phyloP scores from a whole-genome alignment of 2,888 invertebrate genomes.

The Cinara cedri region DNA sequence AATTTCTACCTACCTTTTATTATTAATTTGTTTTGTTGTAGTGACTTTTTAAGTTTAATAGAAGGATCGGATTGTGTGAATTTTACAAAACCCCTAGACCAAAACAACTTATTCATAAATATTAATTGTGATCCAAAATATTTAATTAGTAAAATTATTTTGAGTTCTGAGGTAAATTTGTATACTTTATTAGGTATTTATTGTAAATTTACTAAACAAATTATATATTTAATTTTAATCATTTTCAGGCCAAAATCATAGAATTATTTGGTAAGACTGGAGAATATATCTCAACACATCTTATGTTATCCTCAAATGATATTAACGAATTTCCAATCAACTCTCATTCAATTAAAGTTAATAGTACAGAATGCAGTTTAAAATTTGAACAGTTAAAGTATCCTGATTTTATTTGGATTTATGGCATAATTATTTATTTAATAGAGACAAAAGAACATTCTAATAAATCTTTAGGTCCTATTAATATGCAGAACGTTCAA shows the following conservation, averaged over 20 bases:
- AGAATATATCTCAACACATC: slow-evolving; percentile 64
- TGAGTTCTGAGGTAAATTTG: slow-evolving; percentile 23
- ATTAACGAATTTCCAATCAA: slow-evolving; percentile 60
- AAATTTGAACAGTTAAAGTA: slow-evolving; percentile 20
- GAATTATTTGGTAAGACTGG: slow-evolving; percentile 64
- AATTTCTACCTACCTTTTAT: too few species aligned
- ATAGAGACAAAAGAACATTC: neutral
- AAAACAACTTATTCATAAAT: neutral
- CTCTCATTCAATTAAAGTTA: slow-evolving; percentile 61
- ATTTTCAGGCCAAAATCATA: slow-evolving; percentile 62
- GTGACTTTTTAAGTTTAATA: neutral
- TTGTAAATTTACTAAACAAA: too few species aligned
- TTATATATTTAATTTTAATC: too few species aligned
- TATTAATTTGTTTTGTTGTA: slow-evolving; percentile 5
- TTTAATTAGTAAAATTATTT: neutral
- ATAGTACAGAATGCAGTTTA: slow-evolving; percentile 30
- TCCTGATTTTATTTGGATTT: slow-evolving; percentile 25
- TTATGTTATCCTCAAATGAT: slow-evolving; percentile 63
- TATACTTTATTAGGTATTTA: neutral
- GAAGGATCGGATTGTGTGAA: slow-evolving; percentile 6
- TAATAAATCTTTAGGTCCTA: slow-evolving; percentile 17
- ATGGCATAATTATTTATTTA: slow-evolving; percentile 29
- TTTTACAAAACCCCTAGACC: slow-evolving; percentile 1
- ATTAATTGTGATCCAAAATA: neutral
- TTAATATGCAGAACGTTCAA: slow-evolving; percentile 43